Evolutionary conservation across 2,113 vertebrate genomes (phyloP).

Genomic region (Hyla sarda): DNA sequence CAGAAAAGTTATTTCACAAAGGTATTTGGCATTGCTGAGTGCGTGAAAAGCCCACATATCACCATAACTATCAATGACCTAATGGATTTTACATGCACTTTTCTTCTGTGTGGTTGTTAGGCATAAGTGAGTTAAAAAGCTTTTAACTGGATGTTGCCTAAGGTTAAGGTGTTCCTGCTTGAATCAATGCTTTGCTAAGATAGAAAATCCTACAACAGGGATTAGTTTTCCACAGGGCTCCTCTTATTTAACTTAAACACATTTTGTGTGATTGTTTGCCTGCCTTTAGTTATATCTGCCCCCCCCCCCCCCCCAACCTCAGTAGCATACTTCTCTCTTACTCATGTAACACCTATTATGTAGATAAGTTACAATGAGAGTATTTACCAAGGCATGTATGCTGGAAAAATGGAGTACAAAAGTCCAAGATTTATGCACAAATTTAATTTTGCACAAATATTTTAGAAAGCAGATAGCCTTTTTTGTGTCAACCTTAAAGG

Average conservation of each 20-base stretch:
- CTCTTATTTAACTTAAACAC: not conserved
- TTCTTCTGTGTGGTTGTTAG: slow-evolving; percentile 7
- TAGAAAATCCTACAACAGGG: not conserved
- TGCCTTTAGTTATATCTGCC: not conserved
- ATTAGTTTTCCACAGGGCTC: not conserved
- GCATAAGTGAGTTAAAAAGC: slow-evolving; percentile 24
- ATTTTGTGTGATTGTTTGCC: not conserved
- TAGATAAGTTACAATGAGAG: no score
- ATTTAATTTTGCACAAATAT: no score
- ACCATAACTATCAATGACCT: slow-evolving; percentile 16
- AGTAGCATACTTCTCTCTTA: not conserved
- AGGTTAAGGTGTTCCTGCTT: slow-evolving; percentile 3
- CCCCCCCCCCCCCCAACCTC: no score
- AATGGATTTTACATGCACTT: slow-evolving; percentile 29
- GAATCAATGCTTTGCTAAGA: not conserved
- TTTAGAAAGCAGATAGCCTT: no score
- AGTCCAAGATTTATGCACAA: no score
- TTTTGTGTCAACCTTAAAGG: no score
- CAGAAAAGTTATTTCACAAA: not conserved
- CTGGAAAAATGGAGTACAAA: no score
- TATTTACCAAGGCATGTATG: no score
- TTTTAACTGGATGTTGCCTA: slow-evolving; percentile 13
- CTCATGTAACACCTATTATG: no score
- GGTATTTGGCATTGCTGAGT: slow-evolving; percentile 10
- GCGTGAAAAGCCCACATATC: not conserved